Evolutionary conservation across 2,888 invertebrate genomes (phyloP).

Genomic region (Anoplius nigerrimus): DNA sequence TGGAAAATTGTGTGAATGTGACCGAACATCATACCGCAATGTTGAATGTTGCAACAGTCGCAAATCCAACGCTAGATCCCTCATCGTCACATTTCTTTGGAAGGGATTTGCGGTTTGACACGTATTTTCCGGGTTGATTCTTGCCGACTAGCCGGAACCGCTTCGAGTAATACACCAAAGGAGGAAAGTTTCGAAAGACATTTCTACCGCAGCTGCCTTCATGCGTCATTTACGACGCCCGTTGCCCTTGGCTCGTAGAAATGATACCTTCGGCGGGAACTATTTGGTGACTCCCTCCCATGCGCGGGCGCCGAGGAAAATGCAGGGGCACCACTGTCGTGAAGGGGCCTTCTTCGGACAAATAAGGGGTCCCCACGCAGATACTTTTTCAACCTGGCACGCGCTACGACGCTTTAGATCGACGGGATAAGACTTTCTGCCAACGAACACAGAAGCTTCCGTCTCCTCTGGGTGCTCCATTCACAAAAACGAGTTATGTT

Average conservation of each 20-base stretch:
- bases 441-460: too few species aligned
- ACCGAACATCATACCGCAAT: too few species aligned
- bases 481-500: too few species aligned
- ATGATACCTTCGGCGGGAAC: constrained; percentile 43
- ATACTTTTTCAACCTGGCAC: constrained; percentile 43
- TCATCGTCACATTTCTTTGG: background rate
- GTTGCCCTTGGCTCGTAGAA: constrained; percentile 37
- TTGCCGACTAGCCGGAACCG: constrained; percentile 3
- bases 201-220: constrained; percentile 58
- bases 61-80: too few species aligned
- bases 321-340: constrained; percentile 40
- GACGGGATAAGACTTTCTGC: background rate
- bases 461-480: too few species aligned
- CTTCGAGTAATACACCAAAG: constrained; percentile 9
- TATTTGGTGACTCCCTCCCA: constrained; percentile 20
- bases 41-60: too few species aligned
- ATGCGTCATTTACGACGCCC: constrained; percentile 58
- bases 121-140: constrained; percentile 8
- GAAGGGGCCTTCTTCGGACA: constrained; percentile 37
- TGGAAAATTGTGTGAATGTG: too few species aligned
- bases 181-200: constrained; percentile 34
- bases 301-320: constrained; percentile 48
- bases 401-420: constrained; percentile 32
- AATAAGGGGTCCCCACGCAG: constrained; percentile 41
- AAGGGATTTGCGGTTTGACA: background rate